Conservation (phyloP, 1,140 invertebrate genomes). For the Copidosoma floridanum region DNA sequence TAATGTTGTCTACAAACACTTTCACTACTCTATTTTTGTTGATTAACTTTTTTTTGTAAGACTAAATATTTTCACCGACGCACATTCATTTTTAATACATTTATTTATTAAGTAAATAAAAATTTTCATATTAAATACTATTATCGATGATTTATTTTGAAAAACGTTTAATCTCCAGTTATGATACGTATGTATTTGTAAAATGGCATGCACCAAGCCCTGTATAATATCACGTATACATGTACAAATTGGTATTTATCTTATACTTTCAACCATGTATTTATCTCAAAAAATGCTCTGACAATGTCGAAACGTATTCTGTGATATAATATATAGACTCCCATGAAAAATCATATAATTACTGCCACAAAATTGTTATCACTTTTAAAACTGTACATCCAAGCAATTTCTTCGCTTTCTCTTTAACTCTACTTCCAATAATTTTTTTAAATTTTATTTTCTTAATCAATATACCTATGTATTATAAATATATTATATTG, state of each 20-base stretch:
- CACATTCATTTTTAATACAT: conserved; percentile 5
- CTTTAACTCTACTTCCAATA: not conserved
- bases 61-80: conserved; percentile 9
- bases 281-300: not conserved
- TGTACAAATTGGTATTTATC: conserved; percentile 1
- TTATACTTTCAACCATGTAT: not conserved
- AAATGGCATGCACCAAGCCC: conserved; percentile 14
- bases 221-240: conserved; percentile 6
- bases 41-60: conserved; percentile 13
- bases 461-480: not conserved
- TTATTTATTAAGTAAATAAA: no score
- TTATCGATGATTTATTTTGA: not conserved
- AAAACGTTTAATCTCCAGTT: not conserved
- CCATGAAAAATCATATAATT: conserved; percentile 17
- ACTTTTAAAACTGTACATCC: conserved; percentile 5
- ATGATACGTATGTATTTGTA: conserved; percentile 2
- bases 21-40: conserved; percentile 15
- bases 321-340: conserved; percentile 4
- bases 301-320: not conserved
- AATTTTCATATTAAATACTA: not conserved
- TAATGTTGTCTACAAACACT: conserved; percentile 5
- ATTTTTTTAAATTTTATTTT: conserved; percentile 2
- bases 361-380: conserved; percentile 15
- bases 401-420: not conserved
- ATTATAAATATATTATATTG: not conserved